phyloP scores from a whole-genome alignment of 2,797 vertebrate species.

The Zalophus californianus region DNA sequence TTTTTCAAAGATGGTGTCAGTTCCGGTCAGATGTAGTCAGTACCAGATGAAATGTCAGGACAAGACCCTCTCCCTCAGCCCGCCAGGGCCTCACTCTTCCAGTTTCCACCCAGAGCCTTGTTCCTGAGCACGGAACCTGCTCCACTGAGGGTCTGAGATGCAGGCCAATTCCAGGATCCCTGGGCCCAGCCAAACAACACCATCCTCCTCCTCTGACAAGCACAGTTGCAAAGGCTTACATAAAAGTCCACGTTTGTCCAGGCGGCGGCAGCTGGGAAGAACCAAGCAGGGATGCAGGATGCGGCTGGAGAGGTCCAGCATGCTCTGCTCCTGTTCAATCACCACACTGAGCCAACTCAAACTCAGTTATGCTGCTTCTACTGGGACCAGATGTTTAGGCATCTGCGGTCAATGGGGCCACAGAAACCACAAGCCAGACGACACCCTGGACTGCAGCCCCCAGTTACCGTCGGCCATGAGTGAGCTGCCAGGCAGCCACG shows the following conservation, averaged over 20 bases:
- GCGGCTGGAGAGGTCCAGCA: background rate
- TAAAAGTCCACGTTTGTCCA: background rate
- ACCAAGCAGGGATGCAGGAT: fast-evolving
- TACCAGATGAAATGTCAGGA: background rate
- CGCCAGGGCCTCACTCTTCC: background rate
- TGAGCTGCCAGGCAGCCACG: background rate
- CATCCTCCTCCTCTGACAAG: background rate
- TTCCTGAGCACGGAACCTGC: background rate
- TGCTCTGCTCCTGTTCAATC: background rate
- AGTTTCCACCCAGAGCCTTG: background rate
- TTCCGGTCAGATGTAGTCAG: background rate
- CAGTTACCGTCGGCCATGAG: background rate
- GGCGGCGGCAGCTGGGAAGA: background rate
- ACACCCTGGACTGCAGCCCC: background rate
- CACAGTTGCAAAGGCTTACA: background rate
- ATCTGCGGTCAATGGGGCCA: background rate
- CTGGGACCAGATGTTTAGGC: background rate
- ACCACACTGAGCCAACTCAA: background rate
- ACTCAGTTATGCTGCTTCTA: background rate
- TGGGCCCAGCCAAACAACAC: background rate
- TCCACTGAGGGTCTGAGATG: background rate
- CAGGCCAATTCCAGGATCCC: background rate
- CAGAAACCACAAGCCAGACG: constrained; percentile 12
- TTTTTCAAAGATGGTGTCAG: background rate
- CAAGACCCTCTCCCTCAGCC: background rate